A percentile compares a stretch with the other conserved stretches of the same genome.
Conservation (phyloP, 2,888 invertebrate species). For the Dyspetes luteomarginatus region DNA sequence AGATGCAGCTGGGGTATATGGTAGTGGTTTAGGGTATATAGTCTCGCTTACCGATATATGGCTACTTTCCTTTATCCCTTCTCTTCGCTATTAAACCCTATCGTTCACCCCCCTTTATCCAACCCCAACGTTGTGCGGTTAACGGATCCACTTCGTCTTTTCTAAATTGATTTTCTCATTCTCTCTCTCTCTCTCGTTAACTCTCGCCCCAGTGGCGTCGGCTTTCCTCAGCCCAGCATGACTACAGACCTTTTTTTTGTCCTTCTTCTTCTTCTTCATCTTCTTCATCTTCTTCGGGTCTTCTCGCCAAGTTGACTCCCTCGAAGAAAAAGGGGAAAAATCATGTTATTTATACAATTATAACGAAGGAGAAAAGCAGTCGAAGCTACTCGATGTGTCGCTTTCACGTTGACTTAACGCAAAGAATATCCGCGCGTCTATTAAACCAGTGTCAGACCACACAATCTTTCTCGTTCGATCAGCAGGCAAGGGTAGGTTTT, state of each 20-base stretch:
- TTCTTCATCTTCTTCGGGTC: not conserved
- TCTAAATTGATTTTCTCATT: constrained; percentile 57
- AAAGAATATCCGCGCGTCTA: not conserved
- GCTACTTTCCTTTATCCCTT: constrained; percentile 12
- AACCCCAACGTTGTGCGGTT: constrained; percentile 47
- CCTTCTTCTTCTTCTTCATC: not conserved
- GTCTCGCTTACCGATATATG: not conserved
- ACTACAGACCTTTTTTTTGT: not conserved
- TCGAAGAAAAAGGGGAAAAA: not conserved
- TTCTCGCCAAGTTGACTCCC: not conserved
- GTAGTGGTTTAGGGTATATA: constrained; percentile 3
- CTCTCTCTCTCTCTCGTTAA: not conserved
- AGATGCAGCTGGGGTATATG: constrained; percentile 1
- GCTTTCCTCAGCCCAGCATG: not conserved
- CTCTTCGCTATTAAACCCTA: constrained; percentile 49
- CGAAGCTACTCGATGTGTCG: not conserved
- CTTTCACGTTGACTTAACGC: not conserved
- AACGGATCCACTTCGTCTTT: constrained; percentile 43
- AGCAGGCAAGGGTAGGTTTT: not conserved
- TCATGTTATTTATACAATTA: not conserved
- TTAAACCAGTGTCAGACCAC: not conserved
- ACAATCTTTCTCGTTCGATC: not conserved
- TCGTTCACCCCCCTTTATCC: constrained; percentile 43
- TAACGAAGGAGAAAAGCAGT: not conserved
- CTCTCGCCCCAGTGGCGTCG: not conserved